Base-by-base conservation (phyloP, 2,888 invertebrate genomes). In the Erebia palarica region DNA sequence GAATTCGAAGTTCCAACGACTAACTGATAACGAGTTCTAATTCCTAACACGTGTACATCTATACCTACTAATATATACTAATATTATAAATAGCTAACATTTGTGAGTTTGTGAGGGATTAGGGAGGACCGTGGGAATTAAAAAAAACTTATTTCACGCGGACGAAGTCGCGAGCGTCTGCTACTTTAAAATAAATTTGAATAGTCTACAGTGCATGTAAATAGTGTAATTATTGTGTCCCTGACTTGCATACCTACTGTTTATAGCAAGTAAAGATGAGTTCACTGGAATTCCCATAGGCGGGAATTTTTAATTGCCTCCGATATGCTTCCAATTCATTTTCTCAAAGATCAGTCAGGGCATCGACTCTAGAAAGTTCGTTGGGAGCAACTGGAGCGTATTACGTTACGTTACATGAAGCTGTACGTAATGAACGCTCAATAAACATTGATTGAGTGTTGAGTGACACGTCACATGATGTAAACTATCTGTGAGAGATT, bases 401-500 rank as follows among this genome's bases (percentile, higher is more conserved):
- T 64, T 58, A 58, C 57, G 13, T 57, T 21, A 21, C 57, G 13
- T 58, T 58, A 58, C 57, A 58, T 58, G 57, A 58, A 14, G 21
- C 27, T 21, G 27, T 58, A 58, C 21, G 57, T 27, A 58, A 58
- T 27, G 14, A 58, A 14, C 18, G 18, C 68, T 53, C 61, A 44
- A 42, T 18, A 60, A 58, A 57, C 57, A 18, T 57, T 27, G 58
- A 58, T 57, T 57, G 63, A n/a, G 49, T 18, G 63, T 47, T 58
- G 67, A 71, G 51, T 58, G 42, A 27, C 63, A 68, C 71, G 16
- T 44, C 47, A 57, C 63, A 63, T 42, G 18, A 11, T 53, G 53
- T 18, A 55, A 55, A 55, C 10, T 9, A 16, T 55, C 55, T n/a
- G 16, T n/a, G 16, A 18, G 55, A 55, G 55, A 55, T 55, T 11